phyloP scores from a whole-genome alignment of 2,797 vertebrate genomes.

The Tokudaia tokunoshimensis region DNA sequence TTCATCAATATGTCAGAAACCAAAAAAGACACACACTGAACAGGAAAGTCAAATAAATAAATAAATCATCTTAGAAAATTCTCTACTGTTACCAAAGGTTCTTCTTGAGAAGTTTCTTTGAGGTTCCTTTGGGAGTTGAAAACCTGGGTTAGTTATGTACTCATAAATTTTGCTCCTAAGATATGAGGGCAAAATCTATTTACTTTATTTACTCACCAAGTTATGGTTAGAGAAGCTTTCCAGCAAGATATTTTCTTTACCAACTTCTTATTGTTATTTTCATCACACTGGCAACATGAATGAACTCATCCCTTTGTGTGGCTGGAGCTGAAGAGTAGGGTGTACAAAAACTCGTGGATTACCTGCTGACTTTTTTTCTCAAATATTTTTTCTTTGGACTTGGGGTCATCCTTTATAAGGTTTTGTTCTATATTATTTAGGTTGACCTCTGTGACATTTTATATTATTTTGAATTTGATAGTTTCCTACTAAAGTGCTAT shows the following conservation, averaged over 20 bases:
- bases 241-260: slow-evolving; percentile 34
- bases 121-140: not conserved
- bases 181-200: rapidly evolving
- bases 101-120: not conserved
- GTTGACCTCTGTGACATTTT: slow-evolving; percentile 9
- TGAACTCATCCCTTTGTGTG: slow-evolving; percentile 23
- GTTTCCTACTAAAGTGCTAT: not conserved
- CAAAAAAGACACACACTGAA: slow-evolving; percentile 33
- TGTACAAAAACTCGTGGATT: not conserved
- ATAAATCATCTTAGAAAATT: not conserved
- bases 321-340: not conserved
- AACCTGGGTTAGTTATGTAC: not conserved
- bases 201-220: not conserved
- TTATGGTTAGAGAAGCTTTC: not conserved
- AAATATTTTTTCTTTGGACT: not conserved
- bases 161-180: not conserved
- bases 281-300: not conserved
- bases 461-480: slow-evolving; percentile 16
- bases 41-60: not conserved
- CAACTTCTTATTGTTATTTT: not conserved
- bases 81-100: not conserved
- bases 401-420: not conserved
- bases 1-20: slow-evolving; percentile 23
- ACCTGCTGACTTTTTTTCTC: slow-evolving; percentile 35
- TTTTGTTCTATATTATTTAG: slow-evolving; percentile 7